Conservation (phyloP, 2,113 vertebrate species). For the Entomyzon cyanotis region DNA sequence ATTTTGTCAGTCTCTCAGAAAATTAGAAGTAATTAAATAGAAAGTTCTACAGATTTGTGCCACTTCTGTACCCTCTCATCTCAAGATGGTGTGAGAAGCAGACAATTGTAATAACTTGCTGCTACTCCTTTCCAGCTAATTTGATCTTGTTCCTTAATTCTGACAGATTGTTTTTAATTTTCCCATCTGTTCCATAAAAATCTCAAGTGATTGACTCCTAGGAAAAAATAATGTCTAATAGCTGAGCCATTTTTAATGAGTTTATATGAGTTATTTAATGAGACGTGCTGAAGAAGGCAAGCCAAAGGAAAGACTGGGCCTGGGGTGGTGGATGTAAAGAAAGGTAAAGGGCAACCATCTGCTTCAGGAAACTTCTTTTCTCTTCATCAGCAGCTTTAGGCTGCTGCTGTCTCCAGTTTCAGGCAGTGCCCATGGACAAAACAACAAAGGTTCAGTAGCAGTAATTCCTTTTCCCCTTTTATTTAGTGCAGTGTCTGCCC, state of each 20-base stretch:
- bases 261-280: slow-evolving; percentile 58
- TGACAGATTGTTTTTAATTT: slow-evolving; percentile 74
- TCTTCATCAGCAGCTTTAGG: neutral
- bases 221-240: slow-evolving; percentile 64
- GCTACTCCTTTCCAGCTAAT: slow-evolving; percentile 70
- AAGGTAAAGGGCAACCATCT: slow-evolving; percentile 10
- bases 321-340: slow-evolving; percentile 9
- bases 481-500: neutral
- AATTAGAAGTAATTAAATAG: slow-evolving; percentile 55
- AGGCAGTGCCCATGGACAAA: neutral
- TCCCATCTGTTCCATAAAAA: slow-evolving; percentile 73
- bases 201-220: slow-evolving; percentile 61
- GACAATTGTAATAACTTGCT: slow-evolving; percentile 71
- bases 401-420: neutral
- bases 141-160: slow-evolving; percentile 73
- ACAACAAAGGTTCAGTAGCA: neutral
- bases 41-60: slow-evolving; percentile 62
- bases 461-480: neutral
- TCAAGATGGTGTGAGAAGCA: slow-evolving; percentile 71
- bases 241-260: slow-evolving; percentile 66
- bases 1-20: slow-evolving; percentile 46
- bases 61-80: slow-evolving; percentile 58
- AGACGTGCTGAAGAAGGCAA: neutral
- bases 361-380: neutral
- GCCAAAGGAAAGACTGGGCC: slow-evolving; percentile 23